phyloP scores from a whole-genome alignment of 2,888 invertebrate genomes.

The Priocnemis perturbator region DNA sequence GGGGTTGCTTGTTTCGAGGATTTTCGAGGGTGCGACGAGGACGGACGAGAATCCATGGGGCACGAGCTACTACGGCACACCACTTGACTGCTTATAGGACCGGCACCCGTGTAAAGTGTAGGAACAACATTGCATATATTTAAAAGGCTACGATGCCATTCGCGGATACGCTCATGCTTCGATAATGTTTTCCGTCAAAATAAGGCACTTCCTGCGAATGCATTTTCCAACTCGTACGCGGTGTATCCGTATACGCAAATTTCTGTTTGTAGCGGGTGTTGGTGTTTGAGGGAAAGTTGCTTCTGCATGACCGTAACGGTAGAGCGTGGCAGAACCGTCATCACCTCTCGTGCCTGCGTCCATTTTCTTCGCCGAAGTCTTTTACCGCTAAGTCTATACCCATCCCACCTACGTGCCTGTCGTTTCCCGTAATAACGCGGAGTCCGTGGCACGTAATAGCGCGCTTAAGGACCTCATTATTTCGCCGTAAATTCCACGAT shows the following conservation, averaged over 20 bases:
- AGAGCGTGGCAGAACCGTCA: neutral
- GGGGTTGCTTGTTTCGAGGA: constrained; percentile 38
- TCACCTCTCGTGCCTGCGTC: no score
- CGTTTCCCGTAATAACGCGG: no score
- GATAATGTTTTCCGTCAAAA: no score
- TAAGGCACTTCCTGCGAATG: no score
- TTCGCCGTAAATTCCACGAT: constrained; percentile 11
- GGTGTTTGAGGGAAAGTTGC: neutral
- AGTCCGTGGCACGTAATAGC: no score
- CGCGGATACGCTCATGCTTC: no score
- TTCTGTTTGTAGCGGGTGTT: no score
- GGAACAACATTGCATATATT: constrained; percentile 67
- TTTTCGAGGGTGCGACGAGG: constrained; percentile 38
- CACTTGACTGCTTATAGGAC: constrained; percentile 68
- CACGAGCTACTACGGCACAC: constrained; percentile 61
- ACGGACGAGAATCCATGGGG: constrained; percentile 53
- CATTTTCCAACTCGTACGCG: no score
- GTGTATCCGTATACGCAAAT: no score
- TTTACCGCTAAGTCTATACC: no score
- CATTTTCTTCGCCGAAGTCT: no score
- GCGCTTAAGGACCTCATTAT: neutral
- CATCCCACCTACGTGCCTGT: no score
- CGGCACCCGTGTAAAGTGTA: constrained; percentile 66
- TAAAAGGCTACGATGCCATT: constrained; percentile 28
- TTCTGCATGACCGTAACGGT: neutral